phyloP scores from a whole-genome alignment of 2,113 vertebrate species.

The Mandrillus leucophaeus region DNA sequence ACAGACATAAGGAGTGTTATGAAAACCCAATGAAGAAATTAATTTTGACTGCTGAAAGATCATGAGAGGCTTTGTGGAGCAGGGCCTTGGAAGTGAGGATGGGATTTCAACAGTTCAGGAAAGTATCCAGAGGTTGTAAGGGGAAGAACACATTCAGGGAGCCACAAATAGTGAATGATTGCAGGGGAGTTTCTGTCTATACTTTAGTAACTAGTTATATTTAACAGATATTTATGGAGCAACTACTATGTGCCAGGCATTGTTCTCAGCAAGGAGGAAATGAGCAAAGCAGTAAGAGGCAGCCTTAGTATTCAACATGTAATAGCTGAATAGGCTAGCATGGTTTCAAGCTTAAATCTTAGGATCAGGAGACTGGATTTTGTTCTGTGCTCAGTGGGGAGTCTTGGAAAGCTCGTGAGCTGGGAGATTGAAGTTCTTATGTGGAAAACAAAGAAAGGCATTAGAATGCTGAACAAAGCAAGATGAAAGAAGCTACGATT shows the following conservation, averaged over 20 bases:
- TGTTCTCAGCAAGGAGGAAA: constrained; percentile 13
- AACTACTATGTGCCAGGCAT: not conserved
- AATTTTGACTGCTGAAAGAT: not conserved
- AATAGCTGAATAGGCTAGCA: not conserved
- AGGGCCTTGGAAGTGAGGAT: not conserved
- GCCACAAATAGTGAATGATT: not conserved
- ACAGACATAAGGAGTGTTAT: not conserved
- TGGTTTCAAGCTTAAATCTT: constrained; percentile 32
- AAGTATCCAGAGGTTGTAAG: not conserved
- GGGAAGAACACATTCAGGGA: not conserved
- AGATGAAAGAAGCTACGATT: constrained; percentile 23
- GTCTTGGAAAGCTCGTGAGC: not conserved
- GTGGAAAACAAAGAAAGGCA: constrained; percentile 15
- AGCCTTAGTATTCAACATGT: not conserved
- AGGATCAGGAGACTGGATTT: not conserved
- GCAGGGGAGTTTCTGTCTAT: not conserved
- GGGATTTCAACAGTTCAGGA: not conserved
- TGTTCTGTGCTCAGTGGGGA: not conserved
- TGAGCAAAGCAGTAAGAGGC: not conserved
- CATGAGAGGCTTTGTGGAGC: not conserved
- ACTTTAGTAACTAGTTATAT: not conserved
- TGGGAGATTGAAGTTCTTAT: not conserved
- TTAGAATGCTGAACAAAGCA: constrained; percentile 8
- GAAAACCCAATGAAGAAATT: not conserved
- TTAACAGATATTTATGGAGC: not conserved